Evolutionary conservation across 2,113 vertebrate species (phyloP).

Genomic region (Centropristis striata): DNA sequence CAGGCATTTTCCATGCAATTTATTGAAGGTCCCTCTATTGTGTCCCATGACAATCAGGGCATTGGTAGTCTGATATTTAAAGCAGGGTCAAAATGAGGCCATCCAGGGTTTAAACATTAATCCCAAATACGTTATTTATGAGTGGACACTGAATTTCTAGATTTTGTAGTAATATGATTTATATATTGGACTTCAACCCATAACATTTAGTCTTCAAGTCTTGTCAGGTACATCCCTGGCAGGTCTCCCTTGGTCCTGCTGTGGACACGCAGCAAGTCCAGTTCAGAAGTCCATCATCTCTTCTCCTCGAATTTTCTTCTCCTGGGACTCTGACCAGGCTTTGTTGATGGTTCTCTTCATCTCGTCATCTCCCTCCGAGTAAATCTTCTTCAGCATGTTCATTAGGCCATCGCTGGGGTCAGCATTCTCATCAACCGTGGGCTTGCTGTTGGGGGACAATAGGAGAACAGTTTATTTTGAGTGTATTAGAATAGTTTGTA

Average conservation of each 20-base stretch:
- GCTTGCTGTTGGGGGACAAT: conserved; percentile 85
- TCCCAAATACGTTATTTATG: not conserved
- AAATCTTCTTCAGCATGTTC: conserved; percentile 97
- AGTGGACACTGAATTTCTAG: not conserved
- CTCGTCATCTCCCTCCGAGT: conserved; percentile 96
- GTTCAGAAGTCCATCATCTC: conserved; percentile 89
- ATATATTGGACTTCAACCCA: conserved; percentile 1
- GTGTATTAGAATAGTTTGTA: too few relatives aligned
- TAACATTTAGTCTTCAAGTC: conserved; percentile 36
- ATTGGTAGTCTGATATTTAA: not conserved
- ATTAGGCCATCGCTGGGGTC: conserved; percentile 96
- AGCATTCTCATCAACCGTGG: conserved; percentile 84
- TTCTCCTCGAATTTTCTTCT: conserved; percentile 91
- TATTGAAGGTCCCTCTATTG: not conserved
- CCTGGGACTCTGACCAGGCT: conserved; percentile 97
- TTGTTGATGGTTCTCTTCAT: conserved; percentile 99
- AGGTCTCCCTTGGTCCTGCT: conserved; percentile 24
- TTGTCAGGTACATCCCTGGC: conserved; percentile 2
- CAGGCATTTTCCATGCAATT: not conserved
- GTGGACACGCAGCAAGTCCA: not conserved
- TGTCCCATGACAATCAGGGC: not conserved
- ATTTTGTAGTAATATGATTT: conserved; percentile 12
- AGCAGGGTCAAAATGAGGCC: conserved; percentile 21
- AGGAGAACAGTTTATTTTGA: not conserved
- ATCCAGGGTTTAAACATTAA: not conserved